Percentiles rank a stretch among this genome's conserved stretches.
Evolutionary conservation across 2,797 vertebrate genomes (phyloP).

Genomic region (Anguilla megastoma): DNA sequence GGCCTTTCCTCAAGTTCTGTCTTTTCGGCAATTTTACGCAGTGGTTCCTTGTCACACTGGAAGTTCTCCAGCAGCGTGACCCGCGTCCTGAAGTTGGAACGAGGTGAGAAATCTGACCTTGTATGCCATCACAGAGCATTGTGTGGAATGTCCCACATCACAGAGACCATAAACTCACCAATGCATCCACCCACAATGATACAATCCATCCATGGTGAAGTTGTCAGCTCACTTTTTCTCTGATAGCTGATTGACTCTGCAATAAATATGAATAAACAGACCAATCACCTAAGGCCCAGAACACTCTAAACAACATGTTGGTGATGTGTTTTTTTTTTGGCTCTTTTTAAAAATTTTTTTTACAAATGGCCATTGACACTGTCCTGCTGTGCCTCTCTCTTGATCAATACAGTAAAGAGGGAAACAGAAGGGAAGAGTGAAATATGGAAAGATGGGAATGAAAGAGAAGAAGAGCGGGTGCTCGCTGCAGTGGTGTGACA

Average conservation of each 20-base stretch:
- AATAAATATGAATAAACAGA: not conserved
- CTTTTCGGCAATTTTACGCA: not conserved
- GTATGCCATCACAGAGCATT: conserved; percentile 54
- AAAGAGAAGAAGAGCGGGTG: conserved; percentile 46
- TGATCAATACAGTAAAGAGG: conserved; percentile 53
- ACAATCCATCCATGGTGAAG: not conserved
- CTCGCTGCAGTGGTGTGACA: conserved; percentile 61
- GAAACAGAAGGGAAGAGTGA: conserved; percentile 58
- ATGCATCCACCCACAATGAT: not conserved
- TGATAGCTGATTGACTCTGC: not conserved
- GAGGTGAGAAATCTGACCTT: conserved; percentile 65
- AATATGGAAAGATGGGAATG: conserved; percentile 64
- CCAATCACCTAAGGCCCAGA: not conserved
- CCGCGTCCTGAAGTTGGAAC: conserved; percentile 60
- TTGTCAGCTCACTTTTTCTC: not conserved
- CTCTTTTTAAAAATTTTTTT: no score
- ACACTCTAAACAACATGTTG: not conserved
- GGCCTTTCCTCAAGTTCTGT: conserved; percentile 54
- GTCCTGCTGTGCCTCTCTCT: conserved; percentile 43
- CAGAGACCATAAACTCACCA: conserved; percentile 29
- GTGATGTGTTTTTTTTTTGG: not conserved
- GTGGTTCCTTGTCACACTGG: conserved; percentile 54
- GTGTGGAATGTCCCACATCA: conserved; percentile 22
- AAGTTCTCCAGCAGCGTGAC: conserved; percentile 54
- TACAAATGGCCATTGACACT: conserved; percentile 17